Evolutionary conservation across 2,797 vertebrate genomes (phyloP).

Genomic region (Chanos chanos): DNA sequence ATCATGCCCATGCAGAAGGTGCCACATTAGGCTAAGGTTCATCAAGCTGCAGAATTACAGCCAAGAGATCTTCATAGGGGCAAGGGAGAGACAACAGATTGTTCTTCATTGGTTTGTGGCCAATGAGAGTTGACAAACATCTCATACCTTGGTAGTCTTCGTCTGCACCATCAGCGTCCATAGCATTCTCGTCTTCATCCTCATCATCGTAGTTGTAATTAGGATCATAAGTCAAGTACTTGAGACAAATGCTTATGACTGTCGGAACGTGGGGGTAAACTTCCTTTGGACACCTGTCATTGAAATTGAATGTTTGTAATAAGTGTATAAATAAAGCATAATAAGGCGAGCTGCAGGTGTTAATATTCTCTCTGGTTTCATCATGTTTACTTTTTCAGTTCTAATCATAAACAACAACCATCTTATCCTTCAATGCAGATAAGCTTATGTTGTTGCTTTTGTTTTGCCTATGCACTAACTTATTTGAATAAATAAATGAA

Average conservation of each 20-base stretch:
- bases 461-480: no score
- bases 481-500: no score
- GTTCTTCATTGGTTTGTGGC: background rate
- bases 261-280: constrained; percentile 97
- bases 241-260: constrained; percentile 97
- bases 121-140: background rate
- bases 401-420: no score
- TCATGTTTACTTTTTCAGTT: no score
- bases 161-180: constrained; percentile 94
- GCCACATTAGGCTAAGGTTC: background rate
- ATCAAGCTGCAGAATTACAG: background rate
- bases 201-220: constrained; percentile 99
- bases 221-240: constrained; percentile 97
- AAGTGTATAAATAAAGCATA: background rate
- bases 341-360: background rate
- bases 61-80: background rate
- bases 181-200: constrained; percentile 97
- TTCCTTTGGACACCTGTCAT: constrained; percentile 89
- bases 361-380: background rate
- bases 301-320: background rate
- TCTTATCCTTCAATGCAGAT: no score
- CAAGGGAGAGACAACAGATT: background rate
- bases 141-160: constrained; percentile 95
- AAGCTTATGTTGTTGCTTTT: no score
- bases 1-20: constrained; percentile 3